Evolutionary conservation across 2,113 vertebrate species (phyloP), one percentile per base, ranked within the genome.

Genomic region (Rynchops niger): DNA sequence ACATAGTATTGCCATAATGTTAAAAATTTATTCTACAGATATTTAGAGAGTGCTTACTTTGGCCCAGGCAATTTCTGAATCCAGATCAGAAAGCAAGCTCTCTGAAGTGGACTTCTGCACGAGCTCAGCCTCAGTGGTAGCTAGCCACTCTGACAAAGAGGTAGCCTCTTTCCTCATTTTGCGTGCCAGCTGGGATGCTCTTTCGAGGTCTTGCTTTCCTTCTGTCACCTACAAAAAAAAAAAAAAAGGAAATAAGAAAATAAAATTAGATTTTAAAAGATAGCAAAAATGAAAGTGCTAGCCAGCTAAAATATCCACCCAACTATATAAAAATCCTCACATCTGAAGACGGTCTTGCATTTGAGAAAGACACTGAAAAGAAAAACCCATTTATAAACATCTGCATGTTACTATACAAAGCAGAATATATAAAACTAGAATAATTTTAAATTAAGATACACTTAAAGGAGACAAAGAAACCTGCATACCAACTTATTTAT

Each of bases 191-290:
- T 98, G 98, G 13, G 99, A 97, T 23, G 99, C 99, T 94, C 98
- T 99, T 93, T 99, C 99, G 3, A 99, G 97, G 70, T 99, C 99
- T 96, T 99, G 99, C 71, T 99, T 99, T 17, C 99, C 99, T 93
- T 99, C 99, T 0, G 99, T 99, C 78, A 99, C 99, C 99, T 99
- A 86, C 10, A 55, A 55, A 26, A 25, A 74, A 70, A 53, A 58
- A 11, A 7, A 38, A 32, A 30, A 29, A 5, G 5, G 4, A 20
- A 42, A 26, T 65, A 55, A 32, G 0, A 53, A 47, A 88, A 71
- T 4, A 50, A 90, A 86, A 20, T 6, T 11, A 42, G 11, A 47
- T 82, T 93, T 87, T n/a, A 47, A 55, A 82, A 72, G 23, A 52
- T 0, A 42, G 20, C 6, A 93, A 85, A 78, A 1, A 0, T 2